Conservation (phyloP, 2,113 vertebrate genomes). For the Oceanites oceanicus region DNA sequence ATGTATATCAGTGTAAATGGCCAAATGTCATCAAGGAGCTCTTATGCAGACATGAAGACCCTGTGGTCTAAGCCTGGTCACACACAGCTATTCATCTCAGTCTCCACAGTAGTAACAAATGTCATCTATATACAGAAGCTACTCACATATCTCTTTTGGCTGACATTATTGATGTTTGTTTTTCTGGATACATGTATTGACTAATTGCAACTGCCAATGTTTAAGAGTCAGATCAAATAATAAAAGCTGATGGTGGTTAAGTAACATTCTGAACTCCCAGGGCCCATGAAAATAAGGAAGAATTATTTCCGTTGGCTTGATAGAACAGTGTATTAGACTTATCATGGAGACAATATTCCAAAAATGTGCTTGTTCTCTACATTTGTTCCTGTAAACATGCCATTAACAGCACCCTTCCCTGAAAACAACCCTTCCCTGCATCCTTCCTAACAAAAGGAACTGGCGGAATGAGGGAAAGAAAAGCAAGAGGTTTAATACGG, state of each 20-base stretch:
- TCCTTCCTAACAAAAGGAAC: not conserved
- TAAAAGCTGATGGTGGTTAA: conserved; percentile 1
- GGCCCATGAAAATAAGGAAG: not conserved
- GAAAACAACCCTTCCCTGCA: not conserved
- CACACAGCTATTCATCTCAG: conserved; percentile 33
- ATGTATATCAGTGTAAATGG: not conserved
- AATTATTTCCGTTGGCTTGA: not conserved
- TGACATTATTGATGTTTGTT: conserved; percentile 61
- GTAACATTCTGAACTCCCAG: not conserved
- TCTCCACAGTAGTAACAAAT: conserved; percentile 63
- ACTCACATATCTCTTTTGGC: conserved; percentile 68
- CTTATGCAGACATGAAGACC: not conserved
- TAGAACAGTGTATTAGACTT: not conserved
- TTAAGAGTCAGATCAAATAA: conserved; percentile 49
- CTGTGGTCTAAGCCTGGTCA: not conserved
- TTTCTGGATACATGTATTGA: conserved; percentile 47
- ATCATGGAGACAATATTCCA: not conserved
- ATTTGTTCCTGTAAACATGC: not conserved
- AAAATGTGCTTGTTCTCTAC: not conserved
- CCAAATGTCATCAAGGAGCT: not conserved
- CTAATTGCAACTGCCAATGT: conserved; percentile 29
- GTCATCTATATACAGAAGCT: conserved; percentile 73
- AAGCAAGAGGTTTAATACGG: not conserved
- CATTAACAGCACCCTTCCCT: not conserved
- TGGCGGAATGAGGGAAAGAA: not conserved